Base-by-base conservation (phyloP, 2,888 invertebrate genomes). In the Leucophenga montana region DNA sequence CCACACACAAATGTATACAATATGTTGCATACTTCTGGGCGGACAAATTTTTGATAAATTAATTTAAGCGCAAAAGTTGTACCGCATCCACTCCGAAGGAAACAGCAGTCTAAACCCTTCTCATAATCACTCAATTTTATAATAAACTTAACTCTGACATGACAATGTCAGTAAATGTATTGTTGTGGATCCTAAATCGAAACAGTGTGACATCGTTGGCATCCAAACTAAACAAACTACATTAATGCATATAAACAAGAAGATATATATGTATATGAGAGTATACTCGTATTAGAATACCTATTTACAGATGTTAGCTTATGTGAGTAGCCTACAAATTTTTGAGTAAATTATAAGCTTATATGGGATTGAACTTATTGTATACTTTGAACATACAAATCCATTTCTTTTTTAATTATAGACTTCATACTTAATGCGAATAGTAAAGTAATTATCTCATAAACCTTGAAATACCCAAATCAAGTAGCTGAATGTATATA, bases 11-110 rank as follows among this genome's bases (percentile, higher is more conserved):
- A 33, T 44, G 46, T 20, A n/a, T 67, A 39, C 31, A 44, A 27
- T 18, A 27, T n/a, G 44, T 22, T 44, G 67, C 22, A 3, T 18
- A 59, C 48, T 67, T 44, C 48, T 13, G 13, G 67, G 14, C 59
- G 18, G 44, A 31, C 50, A 62, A 68, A 68, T 48, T 61, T 31
- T 54, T 68, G 68, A 62, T 68, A 68, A 68, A 68, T 68, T 62
- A 68, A 68, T 68, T 68, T 64, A 31, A 56, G 64, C 54, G 64
- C 54, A 22, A 68, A 67, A 50, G 33, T 57, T 44, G 22, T 46
- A 16, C 14, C 6, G 59, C 16, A 14, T n/a, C 13, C 6, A 22
- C 27, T 46, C 27, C 13, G 57, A 44, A 31, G 9, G 16, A 33
- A 6, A 33, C 27, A 46, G 48, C 46, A 33, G 53, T 18, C 67